A percentile compares a stretch with the other conserved stretches of the same genome.
Evolutionary conservation across 2,888 invertebrate species (phyloP).

Genomic region (Drosophila anceps): DNA sequence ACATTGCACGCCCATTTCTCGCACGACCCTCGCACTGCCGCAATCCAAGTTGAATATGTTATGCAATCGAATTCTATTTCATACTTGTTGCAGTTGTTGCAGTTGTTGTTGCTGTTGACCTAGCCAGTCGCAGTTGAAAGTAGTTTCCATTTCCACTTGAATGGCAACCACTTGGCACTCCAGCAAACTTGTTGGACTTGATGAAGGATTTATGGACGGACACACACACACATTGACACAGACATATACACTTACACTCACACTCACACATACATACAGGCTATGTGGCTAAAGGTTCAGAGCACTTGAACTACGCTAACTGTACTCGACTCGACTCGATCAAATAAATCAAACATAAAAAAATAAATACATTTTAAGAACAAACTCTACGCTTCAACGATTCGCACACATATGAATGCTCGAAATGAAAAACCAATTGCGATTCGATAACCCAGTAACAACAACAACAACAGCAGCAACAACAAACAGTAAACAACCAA

Average conservation of each 20-base stretch:
- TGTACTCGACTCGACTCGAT: conserved; percentile 33
- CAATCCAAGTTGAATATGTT: conserved; percentile 37
- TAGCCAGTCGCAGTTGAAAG: conserved; percentile 50
- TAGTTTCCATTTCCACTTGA: conserved; percentile 59
- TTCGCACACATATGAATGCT: conserved; percentile 20
- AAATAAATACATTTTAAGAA: conserved; percentile 53
- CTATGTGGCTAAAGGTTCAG: conserved; percentile 47
- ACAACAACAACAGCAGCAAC: conserved; percentile 11
- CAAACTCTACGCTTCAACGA: conserved; percentile 59
- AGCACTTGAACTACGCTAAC: conserved; percentile 43
- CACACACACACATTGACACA: background rate
- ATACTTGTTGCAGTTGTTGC: background rate
- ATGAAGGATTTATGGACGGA: conserved; percentile 62
- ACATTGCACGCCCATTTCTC: background rate
- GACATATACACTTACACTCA: background rate
- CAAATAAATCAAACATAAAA: conserved; percentile 31
- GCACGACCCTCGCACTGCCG: conserved; percentile 24
- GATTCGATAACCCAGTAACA: conserved; percentile 40
- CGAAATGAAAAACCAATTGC: conserved; percentile 48
- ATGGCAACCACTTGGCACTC: conserved; percentile 11
- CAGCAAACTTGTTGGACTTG: conserved; percentile 18
- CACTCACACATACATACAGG: background rate
- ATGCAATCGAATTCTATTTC: conserved; percentile 36
- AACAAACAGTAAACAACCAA: conserved; percentile 17
- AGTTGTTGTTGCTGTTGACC: conserved; percentile 39